These are phyloP conservation scores for Stegostoma tigrinum DNA, from an alignment of 2,113 vertebrate genomes.

Conservation along the genomic window DNA sequence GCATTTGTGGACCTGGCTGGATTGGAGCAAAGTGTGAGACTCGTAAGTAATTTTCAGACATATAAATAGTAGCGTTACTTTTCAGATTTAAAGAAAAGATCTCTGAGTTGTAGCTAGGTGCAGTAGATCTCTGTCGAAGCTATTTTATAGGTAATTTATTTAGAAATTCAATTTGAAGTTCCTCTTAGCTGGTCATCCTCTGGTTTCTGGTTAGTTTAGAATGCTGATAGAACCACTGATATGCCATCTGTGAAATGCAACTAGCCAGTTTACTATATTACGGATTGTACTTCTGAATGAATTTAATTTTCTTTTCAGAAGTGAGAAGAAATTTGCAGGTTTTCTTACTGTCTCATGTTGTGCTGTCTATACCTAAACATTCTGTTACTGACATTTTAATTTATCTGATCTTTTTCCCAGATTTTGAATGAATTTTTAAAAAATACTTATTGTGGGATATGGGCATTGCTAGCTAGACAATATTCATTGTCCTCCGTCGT, in stretches of 20 bases:
- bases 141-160: not conserved
- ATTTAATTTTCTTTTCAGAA: not conserved
- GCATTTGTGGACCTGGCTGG: slow-evolving; percentile 45
- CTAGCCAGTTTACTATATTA: not conserved
- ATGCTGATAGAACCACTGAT: not conserved
- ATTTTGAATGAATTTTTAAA: not conserved
- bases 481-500: no score
- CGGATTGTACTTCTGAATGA: not conserved
- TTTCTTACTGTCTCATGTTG: not conserved
- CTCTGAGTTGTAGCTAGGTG: not conserved
- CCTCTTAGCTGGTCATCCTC: not conserved
- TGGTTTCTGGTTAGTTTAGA: not conserved
- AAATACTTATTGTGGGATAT: no score
- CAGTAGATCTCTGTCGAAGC: no score
- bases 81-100: not conserved
- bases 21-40: slow-evolving; percentile 47
- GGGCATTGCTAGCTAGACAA: no score
- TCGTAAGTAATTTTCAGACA: slow-evolving; percentile 43
- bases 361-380: not conserved
- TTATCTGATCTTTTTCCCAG: not conserved
- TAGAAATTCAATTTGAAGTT: not conserved
- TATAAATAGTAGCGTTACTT: not conserved
- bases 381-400: not conserved
- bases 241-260: not conserved
- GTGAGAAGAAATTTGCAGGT: not conserved